Base-by-base conservation (phyloP, 2,113 vertebrate species). In the Danionella cerebrum region DNA sequence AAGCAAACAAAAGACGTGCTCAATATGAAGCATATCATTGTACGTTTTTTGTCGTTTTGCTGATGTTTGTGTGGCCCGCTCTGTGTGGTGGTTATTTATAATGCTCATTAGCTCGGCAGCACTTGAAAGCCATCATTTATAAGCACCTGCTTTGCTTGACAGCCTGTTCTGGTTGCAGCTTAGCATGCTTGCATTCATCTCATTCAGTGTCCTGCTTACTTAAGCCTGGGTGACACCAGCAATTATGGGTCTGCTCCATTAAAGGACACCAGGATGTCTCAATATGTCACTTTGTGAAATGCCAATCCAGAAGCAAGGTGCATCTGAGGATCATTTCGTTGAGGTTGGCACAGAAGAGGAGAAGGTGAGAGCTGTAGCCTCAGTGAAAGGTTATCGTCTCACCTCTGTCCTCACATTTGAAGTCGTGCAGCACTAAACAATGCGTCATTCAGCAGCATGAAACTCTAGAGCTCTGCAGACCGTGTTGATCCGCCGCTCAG, bases 401-500 rank as follows among this genome's bases (percentile, higher is more conserved):
- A 22, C 62, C 24, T 57, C 51, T 19, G 39, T 65, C 47, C 6
- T 71, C 69, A 47, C 69, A 41, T 71, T 71, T 58, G 42, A 65
- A 57, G 51, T 54, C 11, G 9, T 58, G 62, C 45, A 21, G 51
- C 33, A 9, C 44, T 27, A 27, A 65, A 65, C 62, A 71, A 54
- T 29, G 51, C n/a, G 12, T 21, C 48, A 36, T 55, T 69, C 42
- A 69, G 67, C 24, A 31, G 66, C 10, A 59, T 53, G 62, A 65
- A 65, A 65, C 25, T 18, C 38, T 57, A 58, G 44, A 29, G 16
- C 1, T 2, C 24, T 9, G 21, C 5, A 10, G 22, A 27, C 41
- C 24, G 18, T 24, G 59, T 48, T 11, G 44, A 48, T 24, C 42
- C 41, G 31, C 16, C 11, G 2, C 53, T 54, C 33, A 48, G 24